Evolutionary conservation across 2,888 invertebrate genomes (phyloP), one percentile per base, ranked within the genome.

Genomic region (Cyclophora albipunctata): DNA sequence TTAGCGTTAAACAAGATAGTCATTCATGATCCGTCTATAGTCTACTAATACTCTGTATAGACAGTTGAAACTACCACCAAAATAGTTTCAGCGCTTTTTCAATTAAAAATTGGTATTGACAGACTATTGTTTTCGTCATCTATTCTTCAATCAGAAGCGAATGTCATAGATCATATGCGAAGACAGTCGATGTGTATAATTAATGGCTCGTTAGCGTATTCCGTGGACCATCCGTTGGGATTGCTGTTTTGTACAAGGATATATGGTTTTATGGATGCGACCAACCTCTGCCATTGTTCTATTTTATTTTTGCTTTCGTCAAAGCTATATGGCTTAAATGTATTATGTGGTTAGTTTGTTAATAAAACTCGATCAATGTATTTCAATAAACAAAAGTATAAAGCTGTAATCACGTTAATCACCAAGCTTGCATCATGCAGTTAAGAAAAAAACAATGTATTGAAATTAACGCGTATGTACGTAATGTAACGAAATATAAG

Each of bases 161-260:
- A 57, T 51, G 57, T 53, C 57, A 52, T 59, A 55, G 50, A 59
- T 59, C 59, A 59, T 55, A 48, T 41, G 46, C 45, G 7, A 46
- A 52, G 45, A 48, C 58, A 62, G 58, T 65, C 64, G 59, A 65
- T 66, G 61, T 63, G 60, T 60, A 59, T 63, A 68, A 68, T 68
- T 68, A 67, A 67, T 66, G 60, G 59, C 49, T 51, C 57, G 59
- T 55, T 57, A 59, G 50, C 51, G 48, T 47, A 53, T 43, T 51
- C 50, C 52, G 47, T 45, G 48, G 34, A 33, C 53, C 52, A 57
- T 60, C 50, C 47, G 42, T 52, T 7, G 50, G 53, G 53, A 55
- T 55, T 50, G 51, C 47, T 46, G 20, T n/a, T n/a, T 7, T 41
- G n/a, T 5, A 33, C 43, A 4, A 33, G 20, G 42, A 33, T 5